Percentiles rank a stretch among this genome's conserved stretches.
These are phyloP conservation scores for Petrocephalus sullivani DNA, from an alignment of 2,797 vertebrate genomes.

Conservation along the genomic window DNA sequence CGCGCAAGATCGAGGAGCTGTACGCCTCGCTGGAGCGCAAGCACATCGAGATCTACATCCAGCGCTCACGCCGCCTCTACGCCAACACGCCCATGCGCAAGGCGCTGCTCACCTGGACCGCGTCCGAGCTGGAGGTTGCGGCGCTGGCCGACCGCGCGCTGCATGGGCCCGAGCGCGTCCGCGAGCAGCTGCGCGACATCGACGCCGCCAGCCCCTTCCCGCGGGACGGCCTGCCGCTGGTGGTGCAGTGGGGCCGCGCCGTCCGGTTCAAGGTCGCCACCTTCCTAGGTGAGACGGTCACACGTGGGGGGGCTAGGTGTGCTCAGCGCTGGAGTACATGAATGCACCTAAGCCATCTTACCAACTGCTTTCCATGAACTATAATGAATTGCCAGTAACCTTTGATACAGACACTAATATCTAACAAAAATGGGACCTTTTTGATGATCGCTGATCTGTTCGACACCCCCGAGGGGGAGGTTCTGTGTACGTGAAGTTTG, in stretches of 20 bases:
- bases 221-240: conserved; percentile 77
- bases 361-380: background rate
- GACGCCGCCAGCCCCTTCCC: conserved; percentile 86
- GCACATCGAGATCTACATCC: conserved; percentile 98
- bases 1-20: conserved; percentile 94
- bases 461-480: background rate
- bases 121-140: conserved; percentile 78
- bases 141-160: conserved; percentile 79
- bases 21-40: conserved; percentile 93
- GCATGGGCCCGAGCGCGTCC: conserved; percentile 75
- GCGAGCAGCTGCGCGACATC: conserved; percentile 81
- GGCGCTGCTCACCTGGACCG: conserved; percentile 87
- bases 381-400: background rate
- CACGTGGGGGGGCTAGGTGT: background rate
- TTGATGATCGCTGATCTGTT: background rate
- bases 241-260: conserved; percentile 90
- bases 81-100: conserved; percentile 93
- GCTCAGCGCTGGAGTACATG: background rate
- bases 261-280: conserved; percentile 77
- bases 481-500: no score
- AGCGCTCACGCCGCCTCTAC: conserved; percentile 89
- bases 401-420: background rate
- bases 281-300: conserved; percentile 74
- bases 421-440: background rate
- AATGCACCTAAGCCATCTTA: background rate